These are phyloP conservation scores for Sarcophaga peregrina DNA, from an alignment of 1,140 invertebrate genomes.

Conservation along the genomic window DNA sequence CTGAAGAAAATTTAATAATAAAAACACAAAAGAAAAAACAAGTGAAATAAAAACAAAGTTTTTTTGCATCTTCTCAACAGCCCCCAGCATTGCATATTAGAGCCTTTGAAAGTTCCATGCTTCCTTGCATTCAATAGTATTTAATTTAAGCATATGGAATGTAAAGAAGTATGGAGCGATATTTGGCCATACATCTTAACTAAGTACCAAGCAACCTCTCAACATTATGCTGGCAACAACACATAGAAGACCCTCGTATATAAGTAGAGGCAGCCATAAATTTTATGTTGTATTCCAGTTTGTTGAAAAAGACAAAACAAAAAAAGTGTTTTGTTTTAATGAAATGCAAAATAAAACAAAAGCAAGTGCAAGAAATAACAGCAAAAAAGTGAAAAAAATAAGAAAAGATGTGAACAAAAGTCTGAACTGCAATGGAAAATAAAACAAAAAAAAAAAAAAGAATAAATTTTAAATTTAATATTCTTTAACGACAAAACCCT, in stretches of 20 bases:
- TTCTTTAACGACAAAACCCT: too few species aligned
- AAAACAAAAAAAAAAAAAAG: neutral
- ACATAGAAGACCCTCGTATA: too few species aligned
- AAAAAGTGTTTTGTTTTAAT: too few species aligned
- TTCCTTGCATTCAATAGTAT: conserved; percentile 68
- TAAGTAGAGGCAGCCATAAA: too few species aligned
- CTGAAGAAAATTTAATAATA: neutral
- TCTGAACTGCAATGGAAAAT: neutral
- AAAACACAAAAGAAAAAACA: too few species aligned
- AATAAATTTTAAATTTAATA: neutral
- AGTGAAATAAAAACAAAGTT: too few species aligned
- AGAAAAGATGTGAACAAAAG: neutral
- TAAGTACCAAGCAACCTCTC: neutral
- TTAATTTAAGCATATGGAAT: conserved; percentile 65
- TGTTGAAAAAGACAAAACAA: too few species aligned
- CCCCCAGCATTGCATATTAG: too few species aligned
- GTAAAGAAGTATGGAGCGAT: conserved; percentile 67
- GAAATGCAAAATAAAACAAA: conserved; percentile 13
- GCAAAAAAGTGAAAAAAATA: too few species aligned
- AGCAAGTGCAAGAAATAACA: neutral
- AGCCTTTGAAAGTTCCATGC: conserved; percentile 67
- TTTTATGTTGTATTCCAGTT: too few species aligned
- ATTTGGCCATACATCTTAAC: conserved; percentile 56
- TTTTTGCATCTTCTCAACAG: too few species aligned
- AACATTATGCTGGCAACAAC: too few species aligned